These are phyloP conservation scores for Buathra laborator DNA, from an alignment of 2,888 invertebrate genomes.

Conservation along the genomic window DNA sequence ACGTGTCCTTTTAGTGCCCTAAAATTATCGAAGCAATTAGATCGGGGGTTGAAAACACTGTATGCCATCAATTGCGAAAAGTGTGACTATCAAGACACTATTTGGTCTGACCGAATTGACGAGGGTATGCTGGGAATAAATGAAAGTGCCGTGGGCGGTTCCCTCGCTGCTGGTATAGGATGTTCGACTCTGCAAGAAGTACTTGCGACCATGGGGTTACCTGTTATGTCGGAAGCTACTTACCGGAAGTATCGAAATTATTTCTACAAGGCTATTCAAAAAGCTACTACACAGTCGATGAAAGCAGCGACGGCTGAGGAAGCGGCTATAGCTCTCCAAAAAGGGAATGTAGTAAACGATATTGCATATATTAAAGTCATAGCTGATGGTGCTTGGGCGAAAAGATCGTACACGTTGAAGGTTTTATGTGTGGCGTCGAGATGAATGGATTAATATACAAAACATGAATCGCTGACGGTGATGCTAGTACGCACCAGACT, in stretches of 20 bases:
- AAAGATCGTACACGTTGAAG: constrained; percentile 62
- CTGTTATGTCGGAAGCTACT: constrained; percentile 4
- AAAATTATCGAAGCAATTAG: not conserved
- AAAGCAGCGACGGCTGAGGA: not conserved
- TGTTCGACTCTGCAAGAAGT: constrained; percentile 21
- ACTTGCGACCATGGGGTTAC: constrained; percentile 37
- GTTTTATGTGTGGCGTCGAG: constrained; percentile 67
- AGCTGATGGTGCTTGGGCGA: constrained; percentile 57
- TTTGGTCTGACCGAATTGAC: constrained; percentile 24
- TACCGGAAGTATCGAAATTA: constrained; percentile 25
- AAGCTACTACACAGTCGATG: not conserved
- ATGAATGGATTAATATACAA: constrained; percentile 64
- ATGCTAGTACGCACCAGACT: constrained; percentile 77
- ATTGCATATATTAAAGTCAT: constrained; percentile 50
- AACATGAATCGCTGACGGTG: constrained; percentile 73
- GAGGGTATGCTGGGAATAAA: constrained; percentile 15
- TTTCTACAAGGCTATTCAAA: not conserved
- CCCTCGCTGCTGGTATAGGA: constrained; percentile 35
- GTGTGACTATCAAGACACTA: not conserved
- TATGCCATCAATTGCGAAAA: constrained; percentile 9
- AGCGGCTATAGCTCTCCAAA: not conserved
- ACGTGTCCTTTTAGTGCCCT: not conserved
- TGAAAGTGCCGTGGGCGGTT: constrained; percentile 34
- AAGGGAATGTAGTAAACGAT: constrained; percentile 4
- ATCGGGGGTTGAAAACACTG: not conserved